Percentiles rank a stretch among this genome's conserved stretches.
These are phyloP conservation scores for Penaeus chinensis DNA, from an alignment of 1,140 invertebrate species.

Conservation along the genomic window DNA sequence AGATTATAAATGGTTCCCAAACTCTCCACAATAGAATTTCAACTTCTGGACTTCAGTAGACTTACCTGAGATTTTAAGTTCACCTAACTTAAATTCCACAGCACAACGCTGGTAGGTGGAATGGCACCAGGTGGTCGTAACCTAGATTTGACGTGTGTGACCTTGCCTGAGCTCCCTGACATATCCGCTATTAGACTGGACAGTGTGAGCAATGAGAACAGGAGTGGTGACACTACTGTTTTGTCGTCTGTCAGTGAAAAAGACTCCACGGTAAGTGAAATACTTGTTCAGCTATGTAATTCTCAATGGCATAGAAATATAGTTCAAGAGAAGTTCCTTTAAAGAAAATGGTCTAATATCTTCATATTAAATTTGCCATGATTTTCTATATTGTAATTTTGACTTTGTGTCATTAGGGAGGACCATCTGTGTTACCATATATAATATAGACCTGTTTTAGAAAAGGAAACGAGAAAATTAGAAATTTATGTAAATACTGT, in stretches of 20 bases:
- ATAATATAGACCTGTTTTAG: too few relatives aligned
- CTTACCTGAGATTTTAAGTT: too few relatives aligned
- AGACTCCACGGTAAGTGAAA: conserved; percentile 1
- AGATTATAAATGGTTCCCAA: too few relatives aligned
- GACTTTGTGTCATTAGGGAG: too few relatives aligned
- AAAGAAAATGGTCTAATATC: neutral
- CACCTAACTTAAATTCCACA: neutral
- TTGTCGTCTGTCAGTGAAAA: neutral
- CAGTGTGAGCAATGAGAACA: neutral
- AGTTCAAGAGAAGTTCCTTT: neutral
- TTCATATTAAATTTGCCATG: too few relatives aligned
- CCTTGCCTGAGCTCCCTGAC: conserved; percentile 12
- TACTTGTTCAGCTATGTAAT: neutral
- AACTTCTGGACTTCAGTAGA: too few relatives aligned
- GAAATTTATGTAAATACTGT: neutral
- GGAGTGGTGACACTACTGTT: neutral
- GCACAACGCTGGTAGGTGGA: conserved; percentile 8
- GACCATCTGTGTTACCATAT: too few relatives aligned
- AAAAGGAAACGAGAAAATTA: too few relatives aligned
- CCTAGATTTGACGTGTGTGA: neutral
- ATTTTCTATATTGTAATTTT: too few relatives aligned
- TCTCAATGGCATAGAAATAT: neutral
- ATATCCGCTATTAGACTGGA: conserved; percentile 16
- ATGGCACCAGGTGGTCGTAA: neutral
- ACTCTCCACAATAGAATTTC: too few relatives aligned